Evolutionary conservation across 2,797 vertebrate genomes (phyloP), one percentile per base, ranked within the genome.

Genomic region (Mormyrus proboscirostris): DNA sequence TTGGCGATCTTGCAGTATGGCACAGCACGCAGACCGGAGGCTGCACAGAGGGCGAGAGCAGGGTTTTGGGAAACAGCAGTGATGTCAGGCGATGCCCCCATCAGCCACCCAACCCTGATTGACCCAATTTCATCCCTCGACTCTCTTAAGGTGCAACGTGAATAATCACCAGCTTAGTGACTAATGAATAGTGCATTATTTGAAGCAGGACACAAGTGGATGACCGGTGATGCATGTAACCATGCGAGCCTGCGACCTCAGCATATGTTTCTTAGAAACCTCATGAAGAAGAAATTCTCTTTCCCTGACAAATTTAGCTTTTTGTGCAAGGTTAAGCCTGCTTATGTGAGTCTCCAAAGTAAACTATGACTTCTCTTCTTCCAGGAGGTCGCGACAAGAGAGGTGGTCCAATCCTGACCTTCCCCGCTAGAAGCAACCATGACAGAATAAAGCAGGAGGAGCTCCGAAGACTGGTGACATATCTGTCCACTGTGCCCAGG

Each of bases 371-470:
- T 33, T 57, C 33, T n/a, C 90, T 25, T 87, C 44, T 89, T 92
- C 7, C 94, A 99, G 98, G 98, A 93, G 98, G 98, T 89, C 96
- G 98, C 93, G 98, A 99, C 95, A 99, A 99, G 94, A 96, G 98
- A 94, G 98, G 98, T 1, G 98, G 98, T 92, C 98, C 98, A 49
- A 99, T 99, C 95, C 94, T 99, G 93, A 99, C 98, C 92, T 99
- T 99, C 91, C 98, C 98, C 90, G 98, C 98, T 91, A 96, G 98
- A 91, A 99, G 98, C 95, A 99, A 99, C 95, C 98, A 99, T 4
- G 98, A 99, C 96, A 97, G 98, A 97, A 99, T 99, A 98, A 98
- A 98, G 92, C 98, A 98, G 94, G 98, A 99, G 94, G 98, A 99
- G 94, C 96, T 99, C 90, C 96, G 98, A 93, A 96, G 97, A 93